phyloP scores from a whole-genome alignment of 1,140 invertebrate species.

The Pomacea maculata region DNA sequence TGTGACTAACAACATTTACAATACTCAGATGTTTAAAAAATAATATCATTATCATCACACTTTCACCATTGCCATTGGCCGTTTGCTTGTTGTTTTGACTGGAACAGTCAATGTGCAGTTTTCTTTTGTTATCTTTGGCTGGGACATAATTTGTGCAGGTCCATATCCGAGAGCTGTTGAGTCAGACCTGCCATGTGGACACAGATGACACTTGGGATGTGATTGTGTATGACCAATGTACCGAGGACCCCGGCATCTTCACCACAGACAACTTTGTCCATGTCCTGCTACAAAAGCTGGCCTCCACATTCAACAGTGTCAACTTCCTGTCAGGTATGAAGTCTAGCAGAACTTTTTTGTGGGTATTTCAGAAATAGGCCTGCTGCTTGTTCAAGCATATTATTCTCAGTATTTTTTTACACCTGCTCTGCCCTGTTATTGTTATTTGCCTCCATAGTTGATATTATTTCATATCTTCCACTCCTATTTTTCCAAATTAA shows the following conservation, averaged over 20 bases:
- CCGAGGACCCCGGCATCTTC: constrained; percentile 60
- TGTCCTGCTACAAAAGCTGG: constrained; percentile 68
- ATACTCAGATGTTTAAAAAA: too few relatives aligned
- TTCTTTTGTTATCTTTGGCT: background rate
- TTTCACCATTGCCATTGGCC: too few relatives aligned
- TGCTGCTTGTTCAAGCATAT: background rate
- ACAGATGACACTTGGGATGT: constrained; percentile 65
- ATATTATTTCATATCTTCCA: too few relatives aligned
- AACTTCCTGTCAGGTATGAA: constrained; percentile 67
- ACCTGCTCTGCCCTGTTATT: background rate
- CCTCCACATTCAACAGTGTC: constrained; percentile 66
- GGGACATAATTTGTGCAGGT: constrained; percentile 53
- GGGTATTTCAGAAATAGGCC: background rate
- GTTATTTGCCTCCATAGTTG: too few relatives aligned
- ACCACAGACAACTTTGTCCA: constrained; percentile 68
- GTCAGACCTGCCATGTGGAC: constrained; percentile 67
- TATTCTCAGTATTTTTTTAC: background rate
- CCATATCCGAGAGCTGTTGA: constrained; percentile 67
- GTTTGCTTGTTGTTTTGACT: background rate
- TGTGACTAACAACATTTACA: too few relatives aligned
- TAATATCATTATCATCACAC: too few relatives aligned
- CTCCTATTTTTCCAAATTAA: too few relatives aligned
- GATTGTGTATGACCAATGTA: constrained; percentile 71
- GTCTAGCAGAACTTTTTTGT: background rate
- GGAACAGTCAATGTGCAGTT: background rate